Conservation (phyloP, 2,113 vertebrate genomes). For the Spheniscus mendiculus region DNA sequence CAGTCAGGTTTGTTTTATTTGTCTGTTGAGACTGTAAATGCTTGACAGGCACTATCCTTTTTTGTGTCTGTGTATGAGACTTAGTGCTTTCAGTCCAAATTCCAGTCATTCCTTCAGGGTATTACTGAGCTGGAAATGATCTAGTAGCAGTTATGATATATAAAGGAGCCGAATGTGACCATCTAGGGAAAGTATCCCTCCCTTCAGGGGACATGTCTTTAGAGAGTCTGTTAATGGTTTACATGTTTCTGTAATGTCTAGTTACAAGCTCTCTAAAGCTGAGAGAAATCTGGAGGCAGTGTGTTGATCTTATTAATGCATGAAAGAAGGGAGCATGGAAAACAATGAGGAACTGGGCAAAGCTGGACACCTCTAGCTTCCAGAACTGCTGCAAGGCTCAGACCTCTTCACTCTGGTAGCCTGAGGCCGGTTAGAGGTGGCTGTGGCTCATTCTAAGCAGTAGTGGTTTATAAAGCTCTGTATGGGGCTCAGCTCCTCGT, state of each 20-base stretch:
- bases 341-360: not conserved
- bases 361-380: not conserved
- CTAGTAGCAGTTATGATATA: not conserved
- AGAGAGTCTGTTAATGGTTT: not conserved
- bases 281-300: not conserved
- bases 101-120: not conserved
- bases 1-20: not conserved
- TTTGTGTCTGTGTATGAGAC: not conserved
- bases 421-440: not conserved
- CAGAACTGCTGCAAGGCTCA: not conserved
- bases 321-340: not conserved
- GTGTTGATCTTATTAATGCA: not conserved
- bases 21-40: not conserved
- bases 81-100: not conserved
- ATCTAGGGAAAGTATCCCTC: not conserved
- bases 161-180: not conserved
- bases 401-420: not conserved
- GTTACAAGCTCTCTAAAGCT: not conserved
- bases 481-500: not conserved
- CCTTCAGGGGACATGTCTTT: not conserved
- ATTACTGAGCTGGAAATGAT: not conserved
- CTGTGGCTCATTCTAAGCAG: not conserved
- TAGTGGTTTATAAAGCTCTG: not conserved
- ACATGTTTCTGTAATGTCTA: not conserved
- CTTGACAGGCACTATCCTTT: not conserved